Base-by-base conservation (phyloP, 1,140 invertebrate genomes). In the Grapholita molesta region DNA sequence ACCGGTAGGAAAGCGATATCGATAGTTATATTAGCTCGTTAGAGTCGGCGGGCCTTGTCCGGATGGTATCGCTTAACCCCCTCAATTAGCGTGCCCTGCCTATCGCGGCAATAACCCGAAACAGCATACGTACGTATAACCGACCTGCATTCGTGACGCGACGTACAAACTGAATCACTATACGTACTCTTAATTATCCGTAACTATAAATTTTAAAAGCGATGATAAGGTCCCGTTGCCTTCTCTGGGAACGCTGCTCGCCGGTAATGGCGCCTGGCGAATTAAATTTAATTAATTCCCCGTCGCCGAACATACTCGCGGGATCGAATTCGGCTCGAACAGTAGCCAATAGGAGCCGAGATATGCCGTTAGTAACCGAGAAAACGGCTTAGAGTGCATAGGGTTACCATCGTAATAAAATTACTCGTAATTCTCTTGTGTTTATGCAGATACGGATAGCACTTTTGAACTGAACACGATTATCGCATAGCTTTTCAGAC, bases 191-290 rank as follows among this genome's bases (percentile, higher is more conserved):
- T 88, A 90, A 90, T 90, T 89, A 90, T 83, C 80, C 82, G 78
- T 83, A 86, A 84, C 89, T 83, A 91, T 89, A 89, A 89, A 89
- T 85, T 89, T 90, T 86, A 82, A 84, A 83, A 80, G 80, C 84
- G 71, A 76, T 80, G 87, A 89, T 89, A 89, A 88, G 83, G 80
- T 89, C 78, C 85, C 81, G 85, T 85, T 89, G 77, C 83, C 73
- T 71, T 78, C 71, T 74, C 77, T 79, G 76, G 69, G 77, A 82
- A 82, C 80, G 75, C 76, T 73, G 79, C 76, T 72, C 70, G 75
- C 69, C 77, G 72, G 75, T 90, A 88, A 89, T 89, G 84, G 82
- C 79, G 79, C 76, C 73, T 83, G 73, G 73, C 77, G 77, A 83
- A 84, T 88, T 84, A 79, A 80, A 76, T 84, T 86, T 83, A 88